Evolutionary conservation across 1,140 invertebrate genomes (phyloP), one percentile per base, ranked within the genome.

Genomic region (Drosophila auraria): DNA sequence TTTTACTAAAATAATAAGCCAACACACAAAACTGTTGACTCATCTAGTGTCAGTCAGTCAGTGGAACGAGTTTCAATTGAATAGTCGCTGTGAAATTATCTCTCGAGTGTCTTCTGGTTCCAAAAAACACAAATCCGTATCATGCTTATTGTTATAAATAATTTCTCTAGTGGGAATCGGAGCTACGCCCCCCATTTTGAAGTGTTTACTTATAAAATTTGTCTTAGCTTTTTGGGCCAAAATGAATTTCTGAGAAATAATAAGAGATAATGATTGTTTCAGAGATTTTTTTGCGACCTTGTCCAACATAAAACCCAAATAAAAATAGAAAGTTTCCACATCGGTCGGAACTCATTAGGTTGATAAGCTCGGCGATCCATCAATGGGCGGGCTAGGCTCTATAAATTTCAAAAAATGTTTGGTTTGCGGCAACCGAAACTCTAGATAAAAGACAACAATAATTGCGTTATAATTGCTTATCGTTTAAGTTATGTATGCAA

Each of bases 261-360:
- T n/a, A 15, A 1, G 11, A 40, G 33, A 40, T 64, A 17, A 64
- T 50, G 33, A 15, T 15, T 50, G 14, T 64, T 62, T 8, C 20
- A 33, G 15, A 23, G 51, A 40, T 15, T 44, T 44, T 44, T 23
- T 57, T 27, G 54, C 42, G 74, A 77, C 74, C 74, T 77, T 77
- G 72, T 49, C 54, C 54, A 49, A 66, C 50, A 50, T 77, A 47
- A 30, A 47, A 57, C 45, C 12, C 12, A 51, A 51, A 74, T 33
- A 42, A 58, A 77, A 77, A 77, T 77, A 77, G 61, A 77, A 77
- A 77, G 72, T 77, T 59, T 77, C 73, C 62, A 54, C 73, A 77
- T 54, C 14, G 42, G 25, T 47, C 15, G 47, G 42, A 45, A 23
- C 61, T 42, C 54, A 66, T 77, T 59, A 59, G 23, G 23, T 42